Base-by-base conservation (phyloP, 2,888 invertebrate species). In the Drosophila atroscutellata region DNA sequence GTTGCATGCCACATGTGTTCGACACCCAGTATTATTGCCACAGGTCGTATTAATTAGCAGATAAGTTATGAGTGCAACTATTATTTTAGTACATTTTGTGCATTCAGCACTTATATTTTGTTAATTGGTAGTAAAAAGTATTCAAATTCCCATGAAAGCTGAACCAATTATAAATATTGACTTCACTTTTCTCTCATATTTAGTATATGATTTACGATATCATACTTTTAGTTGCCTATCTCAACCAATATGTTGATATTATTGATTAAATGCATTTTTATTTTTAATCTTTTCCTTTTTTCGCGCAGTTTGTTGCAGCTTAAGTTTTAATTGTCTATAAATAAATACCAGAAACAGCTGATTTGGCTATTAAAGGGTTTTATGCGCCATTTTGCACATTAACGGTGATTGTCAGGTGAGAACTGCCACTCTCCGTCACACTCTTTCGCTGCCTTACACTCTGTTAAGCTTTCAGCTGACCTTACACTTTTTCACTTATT, bases 371-470 rank as follows among this genome's bases (percentile, higher is more conserved):
- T 30, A n/a, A 64, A 50, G 34, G 3, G 30, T 34, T 62, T 64
- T 39, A 50, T 50, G 49, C 50, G 50, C 34, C 63, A 62, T 64
- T 64, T 62, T 64, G 63, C 20, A 34, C 39, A 34, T 50, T 62
- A 37, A 34, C 39, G 32, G 11, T 20, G 63, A 13, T 63, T 32
- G 49, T 39, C 68, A 67, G 55, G 54, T 67, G 63, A 50, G 37
- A 26, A 9, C 7, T 49, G 49, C 9, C 26, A n/a, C n/a, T 39
- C 24, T 11, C 18, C 24, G 63, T 24, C n/a, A 13, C 42, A 13
- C 39, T 8, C 13, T 42, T 28, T 4, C 24, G 1, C 32, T 15
- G n/a, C 15, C n/a, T 9, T n/a, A 34, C 55, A 28, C 50, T 24
- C 37, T 3, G 1, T 1, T n/a, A 8, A 28, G 20, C 20, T 20